Base-by-base conservation (phyloP, 2,888 invertebrate genomes). In the Emmelina monodactyla region DNA sequence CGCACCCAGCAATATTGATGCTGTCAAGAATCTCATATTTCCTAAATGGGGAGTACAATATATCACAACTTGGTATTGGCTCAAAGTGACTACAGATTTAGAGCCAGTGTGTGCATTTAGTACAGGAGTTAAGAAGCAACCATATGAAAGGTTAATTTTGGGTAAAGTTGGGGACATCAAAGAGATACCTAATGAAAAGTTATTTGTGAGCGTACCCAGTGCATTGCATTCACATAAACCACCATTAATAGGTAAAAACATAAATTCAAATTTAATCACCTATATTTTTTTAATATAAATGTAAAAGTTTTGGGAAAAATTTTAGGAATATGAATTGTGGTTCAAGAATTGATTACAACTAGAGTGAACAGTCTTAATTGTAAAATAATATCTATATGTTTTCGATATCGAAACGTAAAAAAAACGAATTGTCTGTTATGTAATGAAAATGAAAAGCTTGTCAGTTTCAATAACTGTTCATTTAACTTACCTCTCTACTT, bases 191-290 rank as follows among this genome's bases (percentile, higher is more conserved):
- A 61, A 82, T 41, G 65, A 82, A 3, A 84, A 85, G 56, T 53
- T 93, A 30, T 60, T 97, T 35, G 67, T 92, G 12, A 94, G 94
- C 63, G 82, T 94, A 14, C 97, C 97, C 0, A 95, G 95, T 71
- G 88, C 91, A 11, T 82, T 97, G 38, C 97, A 97, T 70, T 97
- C 97, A 0, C 94, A 96, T 62, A 98, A 98, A 69, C 97, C 97
- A 28, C 95, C 96, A 1, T 68, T 97, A 35, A 54, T 82, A 47
- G 87, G 89, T 85, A 80, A 76, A 59, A 39, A 22, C 22, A 16
- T 15, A 7, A 11, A 31, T 19, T n/a, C n/a, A n/a, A n/a, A n/a
- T n/a, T n/a, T n/a, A n/a, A n/a, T n/a, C n/a, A n/a, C n/a, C n/a
- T n/a, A n/a, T n/a, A n/a, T n/a, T n/a, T n/a, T n/a, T n/a, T n/a